These are phyloP conservation scores for Blera fallax DNA, from an alignment of 2,888 invertebrate species.

Conservation along the genomic window DNA sequence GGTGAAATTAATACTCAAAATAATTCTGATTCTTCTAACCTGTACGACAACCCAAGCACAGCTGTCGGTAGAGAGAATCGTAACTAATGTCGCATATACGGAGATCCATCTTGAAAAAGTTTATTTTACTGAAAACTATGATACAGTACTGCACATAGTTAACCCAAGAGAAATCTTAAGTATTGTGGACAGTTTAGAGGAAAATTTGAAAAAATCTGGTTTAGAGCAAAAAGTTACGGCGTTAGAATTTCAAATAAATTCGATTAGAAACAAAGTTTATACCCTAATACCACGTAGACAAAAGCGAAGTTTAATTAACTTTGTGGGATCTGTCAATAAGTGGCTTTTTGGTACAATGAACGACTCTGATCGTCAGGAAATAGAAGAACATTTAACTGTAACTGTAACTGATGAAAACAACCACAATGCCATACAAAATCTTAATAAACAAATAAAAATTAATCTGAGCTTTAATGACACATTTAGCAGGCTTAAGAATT, in stretches of 20 bases:
- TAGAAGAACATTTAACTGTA: slow-evolving; percentile 17
- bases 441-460: too few species aligned
- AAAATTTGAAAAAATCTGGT: too few species aligned
- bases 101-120: not conserved
- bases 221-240: not conserved
- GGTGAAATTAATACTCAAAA: not conserved
- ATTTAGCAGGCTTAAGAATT: too few species aligned
- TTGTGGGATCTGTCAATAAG: not conserved
- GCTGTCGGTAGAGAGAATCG: not conserved
- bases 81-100: not conserved
- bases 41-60: not conserved
- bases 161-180: too few species aligned
- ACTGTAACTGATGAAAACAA: slow-evolving; percentile 9
- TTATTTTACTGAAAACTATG: not conserved
- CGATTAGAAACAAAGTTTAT: not conserved
- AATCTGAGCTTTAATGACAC: too few species aligned
- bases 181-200: too few species aligned
- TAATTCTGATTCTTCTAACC: not conserved
- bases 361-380: slow-evolving; percentile 5
- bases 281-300: not conserved
- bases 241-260: not conserved
- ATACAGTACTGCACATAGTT: not conserved
- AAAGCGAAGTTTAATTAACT: slow-evolving; percentile 16
- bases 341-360: slow-evolving; percentile 39
- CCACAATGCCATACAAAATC: slow-evolving; percentile 6